phyloP scores from a whole-genome alignment of 2,113 vertebrate genomes.

The Alligator mississippiensis region DNA sequence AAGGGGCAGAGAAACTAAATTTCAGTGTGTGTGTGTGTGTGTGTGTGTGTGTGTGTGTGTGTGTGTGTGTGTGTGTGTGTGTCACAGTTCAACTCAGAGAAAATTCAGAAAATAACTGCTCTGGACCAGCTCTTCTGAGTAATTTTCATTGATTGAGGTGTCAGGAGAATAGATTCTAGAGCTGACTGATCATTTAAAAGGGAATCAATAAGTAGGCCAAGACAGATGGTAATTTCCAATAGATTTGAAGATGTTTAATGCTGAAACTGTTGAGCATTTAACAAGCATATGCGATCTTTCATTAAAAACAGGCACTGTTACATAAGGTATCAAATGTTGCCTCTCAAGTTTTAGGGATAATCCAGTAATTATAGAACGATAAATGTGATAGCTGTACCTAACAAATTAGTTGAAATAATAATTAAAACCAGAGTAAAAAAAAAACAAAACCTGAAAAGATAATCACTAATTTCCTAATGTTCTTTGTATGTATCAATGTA shows the following conservation, averaged over 20 bases:
- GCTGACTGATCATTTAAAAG: not conserved
- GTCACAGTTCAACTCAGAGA: not conserved
- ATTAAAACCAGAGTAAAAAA: not conserved
- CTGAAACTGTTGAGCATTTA: not conserved
- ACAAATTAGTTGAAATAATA: not conserved
- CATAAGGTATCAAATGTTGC: not conserved
- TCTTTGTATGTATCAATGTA: not conserved
- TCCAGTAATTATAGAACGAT: not conserved
- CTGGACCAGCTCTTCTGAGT: not conserved
- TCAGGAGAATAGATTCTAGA: not conserved
- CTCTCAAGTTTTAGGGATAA: not conserved
- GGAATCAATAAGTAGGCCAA: not conserved
- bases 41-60: too few relatives aligned
- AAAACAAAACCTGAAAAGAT: not conserved
- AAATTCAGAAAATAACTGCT: not conserved
- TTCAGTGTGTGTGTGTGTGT: not conserved
- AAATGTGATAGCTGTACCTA: not conserved
- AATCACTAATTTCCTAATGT: accelerated
- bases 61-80: too few relatives aligned
- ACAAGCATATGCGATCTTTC: not conserved
- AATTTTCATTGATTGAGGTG: not conserved
- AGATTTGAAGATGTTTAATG: not conserved
- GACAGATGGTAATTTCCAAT: not conserved
- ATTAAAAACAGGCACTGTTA: not conserved
- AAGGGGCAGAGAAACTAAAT: not conserved